These are phyloP conservation scores for Axinella damicornis DNA, from an alignment of 37 sponge, comb jelly and placozoan genomes.

Conservation along the genomic window DNA sequence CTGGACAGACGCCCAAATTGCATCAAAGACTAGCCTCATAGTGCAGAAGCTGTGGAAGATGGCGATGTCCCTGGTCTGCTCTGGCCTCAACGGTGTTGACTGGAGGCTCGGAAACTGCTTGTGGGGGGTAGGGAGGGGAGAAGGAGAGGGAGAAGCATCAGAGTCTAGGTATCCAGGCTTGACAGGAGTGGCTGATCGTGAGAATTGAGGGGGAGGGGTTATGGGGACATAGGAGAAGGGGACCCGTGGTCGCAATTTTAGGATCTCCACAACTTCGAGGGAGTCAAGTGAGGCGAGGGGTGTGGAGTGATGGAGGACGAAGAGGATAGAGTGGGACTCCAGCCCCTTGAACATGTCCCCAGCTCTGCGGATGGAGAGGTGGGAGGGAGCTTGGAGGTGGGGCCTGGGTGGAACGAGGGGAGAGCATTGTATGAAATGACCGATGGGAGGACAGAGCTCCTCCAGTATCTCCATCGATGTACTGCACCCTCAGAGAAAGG, in stretches of 20 bases:
- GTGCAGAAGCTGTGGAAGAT: constrained; percentile 82
- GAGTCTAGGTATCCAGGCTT: constrained; percentile 15
- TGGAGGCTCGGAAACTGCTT: background rate
- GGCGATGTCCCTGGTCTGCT: constrained; percentile 88
- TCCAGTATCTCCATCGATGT: too few species aligned
- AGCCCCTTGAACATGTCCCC: constrained; percentile 91
- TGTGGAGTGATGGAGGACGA: constrained; percentile 89
- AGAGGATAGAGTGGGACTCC: constrained; percentile 92
- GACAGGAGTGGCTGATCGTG: constrained; percentile 60
- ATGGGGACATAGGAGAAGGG: constrained; percentile 30
- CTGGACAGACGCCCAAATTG: constrained; percentile 53
- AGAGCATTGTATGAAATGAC: too few species aligned
- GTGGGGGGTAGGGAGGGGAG: constrained; percentile 1
- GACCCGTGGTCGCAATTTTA: constrained; percentile 74
- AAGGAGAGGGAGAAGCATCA: constrained; percentile 20
- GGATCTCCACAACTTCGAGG: constrained; percentile 84
- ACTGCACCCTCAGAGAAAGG: too few species aligned
- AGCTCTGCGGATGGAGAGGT: constrained; percentile 31
- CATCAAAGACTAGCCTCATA: constrained; percentile 80
- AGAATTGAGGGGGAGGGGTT: constrained; percentile 58
- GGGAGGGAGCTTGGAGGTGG: constrained; percentile 7
- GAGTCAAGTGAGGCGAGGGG: constrained; percentile 80
- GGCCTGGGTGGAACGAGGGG: constrained; percentile 9
- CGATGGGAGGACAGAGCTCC: too few species aligned
- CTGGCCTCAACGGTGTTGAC: constrained; percentile 48